Percentiles rank a stretch among this genome's conserved stretches.
Evolutionary conservation across 2,888 invertebrate genomes (phyloP).

Genomic region (Amphipyra tragopoginis): DNA sequence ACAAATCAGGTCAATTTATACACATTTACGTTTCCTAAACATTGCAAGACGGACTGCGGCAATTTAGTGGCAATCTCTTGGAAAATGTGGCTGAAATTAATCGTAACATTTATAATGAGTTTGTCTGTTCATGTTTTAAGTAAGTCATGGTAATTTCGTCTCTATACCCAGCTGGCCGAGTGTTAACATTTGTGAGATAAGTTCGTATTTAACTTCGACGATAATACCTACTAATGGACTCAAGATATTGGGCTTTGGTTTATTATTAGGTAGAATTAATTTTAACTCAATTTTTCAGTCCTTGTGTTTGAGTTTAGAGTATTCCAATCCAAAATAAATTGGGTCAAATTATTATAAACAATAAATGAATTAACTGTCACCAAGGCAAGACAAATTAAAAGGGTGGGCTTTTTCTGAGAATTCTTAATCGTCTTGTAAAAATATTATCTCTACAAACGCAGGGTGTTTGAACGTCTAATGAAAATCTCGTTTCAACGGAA

Average conservation of each 20-base stretch:
- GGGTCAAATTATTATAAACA: constrained; percentile 23
- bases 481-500: constrained; percentile 79
- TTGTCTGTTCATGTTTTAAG: constrained; percentile 51
- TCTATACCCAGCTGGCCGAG: constrained; percentile 33
- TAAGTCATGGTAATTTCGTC: constrained; percentile 48
- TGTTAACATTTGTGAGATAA: constrained; percentile 32
- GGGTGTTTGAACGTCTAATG: constrained; percentile 77
- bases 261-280: constrained; percentile 42
- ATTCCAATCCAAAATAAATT: constrained; percentile 4
- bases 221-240: constrained; percentile 26
- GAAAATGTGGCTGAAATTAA: constrained; percentile 50
- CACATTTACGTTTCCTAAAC: constrained; percentile 61
- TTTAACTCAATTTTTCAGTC: background rate
- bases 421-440: constrained; percentile 69
- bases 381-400: constrained; percentile 17
- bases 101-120: constrained; percentile 58
- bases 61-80: constrained; percentile 42
- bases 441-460: constrained; percentile 67
- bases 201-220: constrained; percentile 25
- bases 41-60: constrained; percentile 56
- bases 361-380: constrained; percentile 19
- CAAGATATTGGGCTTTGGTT: constrained; percentile 26
- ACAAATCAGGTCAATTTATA: constrained; percentile 64
- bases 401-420: constrained; percentile 15
- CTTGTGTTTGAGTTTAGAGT: background rate